Evolutionary conservation across 2,888 invertebrate species (phyloP), one percentile per base, ranked within the genome.

Genomic region (Drosophila ezoana): DNA sequence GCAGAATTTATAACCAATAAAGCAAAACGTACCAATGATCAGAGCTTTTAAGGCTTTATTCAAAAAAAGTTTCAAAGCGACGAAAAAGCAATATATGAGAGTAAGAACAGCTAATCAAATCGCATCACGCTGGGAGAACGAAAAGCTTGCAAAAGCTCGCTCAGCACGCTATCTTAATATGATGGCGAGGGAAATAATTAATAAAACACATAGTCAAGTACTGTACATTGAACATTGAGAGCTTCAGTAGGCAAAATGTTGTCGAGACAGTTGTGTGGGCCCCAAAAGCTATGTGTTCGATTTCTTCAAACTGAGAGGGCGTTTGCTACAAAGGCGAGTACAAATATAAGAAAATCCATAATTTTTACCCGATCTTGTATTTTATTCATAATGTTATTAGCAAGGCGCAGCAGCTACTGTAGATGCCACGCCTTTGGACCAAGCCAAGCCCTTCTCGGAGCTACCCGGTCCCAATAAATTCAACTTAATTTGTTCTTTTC

Each of bases 391-490:
- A 5, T 20, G 4, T 4, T 23, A 16, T 47, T 32, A 5, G 3
- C 38, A 87, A 85, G 10, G 23, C 8, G 14, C 23, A 0, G 13
- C 52, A 1, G 11, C 18, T 0, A 13, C 9, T 10, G 1, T 1
- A n/a, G 60, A 67, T 0, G 23, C 52, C 0, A 43, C 10, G 0
- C 16, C 64, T 11, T 61, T 84, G 60, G 73, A 79, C n/a, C 75
- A 77, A 40, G 89, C 91, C 1, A 81, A 79, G 0, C 84, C 91
- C 11, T 91, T 73, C 59, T 47, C 76, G 9, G 81, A 84, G 14
- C 54, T 91, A 47, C 91, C 91, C 2, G 90, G 90, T 0, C 90
- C 91, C 51, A 75, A 74, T 28, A 87, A 72, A 69, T 77, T 81
- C 3, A 59, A 79, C 14, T 64, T 91, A 4, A 13, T 89, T 16